Evolutionary conservation across 1,140 invertebrate genomes (phyloP).

Genomic region (Zelostemma sp.): DNA sequence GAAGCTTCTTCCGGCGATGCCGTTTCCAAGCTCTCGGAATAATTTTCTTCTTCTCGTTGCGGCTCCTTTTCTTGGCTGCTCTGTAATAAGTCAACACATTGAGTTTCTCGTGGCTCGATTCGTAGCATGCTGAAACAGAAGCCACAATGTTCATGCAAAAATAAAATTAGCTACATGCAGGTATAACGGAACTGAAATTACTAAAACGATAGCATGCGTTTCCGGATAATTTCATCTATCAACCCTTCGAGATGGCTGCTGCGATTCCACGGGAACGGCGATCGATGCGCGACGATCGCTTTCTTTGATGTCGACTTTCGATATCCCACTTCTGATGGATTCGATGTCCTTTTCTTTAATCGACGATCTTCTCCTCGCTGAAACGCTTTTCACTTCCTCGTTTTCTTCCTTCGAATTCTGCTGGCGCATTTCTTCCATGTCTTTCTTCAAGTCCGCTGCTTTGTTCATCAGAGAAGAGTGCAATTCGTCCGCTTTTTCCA

Average conservation of each 20-base stretch:
- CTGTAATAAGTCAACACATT: slow-evolving; percentile 37
- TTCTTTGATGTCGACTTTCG: not conserved
- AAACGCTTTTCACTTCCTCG: slow-evolving; percentile 14
- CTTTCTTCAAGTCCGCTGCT: slow-evolving; percentile 58
- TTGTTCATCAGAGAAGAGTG: slow-evolving; percentile 52
- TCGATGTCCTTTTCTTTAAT: slow-evolving; percentile 34
- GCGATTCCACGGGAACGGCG: slow-evolving; percentile 26
- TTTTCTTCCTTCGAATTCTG: slow-evolving; percentile 52
- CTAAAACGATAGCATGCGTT: slow-evolving; percentile 6
- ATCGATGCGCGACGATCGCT: slow-evolving; percentile 28
- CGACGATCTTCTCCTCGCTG: slow-evolving; percentile 22
- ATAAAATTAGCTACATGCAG: no score
- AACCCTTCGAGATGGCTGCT: slow-evolving; percentile 39
- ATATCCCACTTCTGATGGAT: slow-evolving; percentile 10
- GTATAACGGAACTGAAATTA: not conserved
- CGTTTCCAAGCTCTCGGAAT: slow-evolving; percentile 8
- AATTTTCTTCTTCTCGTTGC: slow-evolving; percentile 12
- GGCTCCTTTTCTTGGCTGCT: slow-evolving; percentile 38
- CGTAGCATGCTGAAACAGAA: no score
- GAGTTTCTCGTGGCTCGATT: no score
- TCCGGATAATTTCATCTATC: slow-evolving; percentile 19
- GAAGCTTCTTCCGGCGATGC: not conserved
- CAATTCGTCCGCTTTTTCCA: slow-evolving; percentile 54
- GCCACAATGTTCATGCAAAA: no score
- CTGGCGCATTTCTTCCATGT: slow-evolving; percentile 59